phyloP scores from a whole-genome alignment of 1,140 invertebrate species.

The Pectinophora gossypiella region DNA sequence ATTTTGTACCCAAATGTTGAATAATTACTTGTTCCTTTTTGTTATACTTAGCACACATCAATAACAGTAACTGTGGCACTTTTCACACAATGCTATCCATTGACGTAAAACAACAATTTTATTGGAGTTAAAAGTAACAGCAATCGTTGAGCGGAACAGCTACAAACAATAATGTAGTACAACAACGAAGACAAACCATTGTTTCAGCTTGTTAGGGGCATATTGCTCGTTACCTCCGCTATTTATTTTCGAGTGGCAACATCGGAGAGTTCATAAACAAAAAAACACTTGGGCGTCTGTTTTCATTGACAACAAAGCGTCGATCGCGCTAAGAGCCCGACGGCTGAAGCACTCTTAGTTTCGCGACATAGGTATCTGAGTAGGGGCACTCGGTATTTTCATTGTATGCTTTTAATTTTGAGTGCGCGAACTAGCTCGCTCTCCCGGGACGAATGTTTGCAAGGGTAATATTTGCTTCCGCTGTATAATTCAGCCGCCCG shows the following conservation, averaged over 20 bases:
- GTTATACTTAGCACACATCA: too few relatives aligned
- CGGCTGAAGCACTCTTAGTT: slow-evolving; percentile 63
- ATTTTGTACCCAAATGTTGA: too few relatives aligned
- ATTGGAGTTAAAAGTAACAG: neutral
- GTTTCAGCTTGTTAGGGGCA: slow-evolving; percentile 65
- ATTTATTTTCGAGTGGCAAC: slow-evolving; percentile 73
- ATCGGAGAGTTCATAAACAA: slow-evolving; percentile 71
- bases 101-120: neutral
- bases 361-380: slow-evolving; percentile 67
- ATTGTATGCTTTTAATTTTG: slow-evolving; percentile 77
- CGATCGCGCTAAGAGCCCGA: slow-evolving; percentile 49
- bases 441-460: slow-evolving; percentile 78
- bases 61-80: too few relatives aligned
- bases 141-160: slow-evolving; percentile 20
- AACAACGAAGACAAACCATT: slow-evolving; percentile 54
- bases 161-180: slow-evolving; percentile 41
- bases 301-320: slow-evolving; percentile 71
- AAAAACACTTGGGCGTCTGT: slow-evolving; percentile 69
- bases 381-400: slow-evolving; percentile 69
- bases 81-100: neutral
- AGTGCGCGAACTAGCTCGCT: slow-evolving; percentile 76
- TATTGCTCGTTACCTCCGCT: slow-evolving; percentile 66
- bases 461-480: slow-evolving; percentile 79
- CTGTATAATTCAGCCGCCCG: slow-evolving; percentile 80
- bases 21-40: too few relatives aligned